Conservation (phyloP, 1,140 invertebrate species). For the Platorchestia sp. region DNA sequence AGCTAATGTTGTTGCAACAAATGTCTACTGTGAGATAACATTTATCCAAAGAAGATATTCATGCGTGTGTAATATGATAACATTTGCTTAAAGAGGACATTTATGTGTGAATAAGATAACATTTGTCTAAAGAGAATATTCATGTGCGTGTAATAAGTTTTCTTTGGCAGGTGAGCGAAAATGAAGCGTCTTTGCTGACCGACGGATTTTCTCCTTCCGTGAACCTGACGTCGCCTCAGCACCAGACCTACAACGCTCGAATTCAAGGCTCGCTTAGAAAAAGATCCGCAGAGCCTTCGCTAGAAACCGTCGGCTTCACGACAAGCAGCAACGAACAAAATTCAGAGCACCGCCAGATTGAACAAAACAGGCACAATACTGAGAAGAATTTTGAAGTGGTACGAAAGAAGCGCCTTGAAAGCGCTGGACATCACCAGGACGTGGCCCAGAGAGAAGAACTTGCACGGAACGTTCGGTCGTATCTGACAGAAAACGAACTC, state of each 20-base stretch:
- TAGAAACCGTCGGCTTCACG: not conserved
- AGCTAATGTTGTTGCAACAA: too few species aligned
- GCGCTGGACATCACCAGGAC: not conserved
- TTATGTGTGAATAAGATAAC: too few species aligned
- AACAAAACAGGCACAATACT: not conserved
- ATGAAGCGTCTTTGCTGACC: not conserved
- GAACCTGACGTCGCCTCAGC: not conserved
- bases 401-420: not conserved
- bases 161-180: not conserved
- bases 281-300: not conserved
- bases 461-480: not conserved
- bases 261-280: not conserved
- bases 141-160: not conserved
- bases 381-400: not conserved
- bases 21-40: too few species aligned
- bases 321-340: not conserved
- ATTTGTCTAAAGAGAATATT: not conserved
- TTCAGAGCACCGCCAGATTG: not conserved
- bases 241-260: not conserved
- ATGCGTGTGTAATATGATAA: too few species aligned
- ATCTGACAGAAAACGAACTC: not conserved
- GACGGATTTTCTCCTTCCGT: not conserved
- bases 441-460: not conserved
- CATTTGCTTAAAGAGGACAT: too few species aligned
- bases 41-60: too few species aligned